These are phyloP conservation scores for Phalera bucephala DNA, from an alignment of 2,888 invertebrate species.

Conservation along the genomic window DNA sequence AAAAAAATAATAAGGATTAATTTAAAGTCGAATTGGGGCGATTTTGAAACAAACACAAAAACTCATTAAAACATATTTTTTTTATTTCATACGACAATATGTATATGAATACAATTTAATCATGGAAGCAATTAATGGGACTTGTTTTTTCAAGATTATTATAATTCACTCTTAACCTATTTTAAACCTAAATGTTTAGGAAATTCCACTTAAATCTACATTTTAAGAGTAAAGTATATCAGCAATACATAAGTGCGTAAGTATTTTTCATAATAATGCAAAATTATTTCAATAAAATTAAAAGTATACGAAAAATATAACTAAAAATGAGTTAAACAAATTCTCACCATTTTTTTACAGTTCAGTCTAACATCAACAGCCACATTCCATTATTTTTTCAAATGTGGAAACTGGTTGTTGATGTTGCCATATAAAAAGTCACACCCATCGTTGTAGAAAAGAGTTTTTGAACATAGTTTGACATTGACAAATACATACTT, in stretches of 20 bases:
- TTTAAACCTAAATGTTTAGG: slow-evolving; percentile 25
- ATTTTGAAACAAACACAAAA: too few relatives aligned
- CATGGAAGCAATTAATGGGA: slow-evolving; percentile 77
- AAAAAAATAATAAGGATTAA: too few relatives aligned
- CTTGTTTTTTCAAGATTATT: slow-evolving; percentile 42
- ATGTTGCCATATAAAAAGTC: slow-evolving; percentile 49
- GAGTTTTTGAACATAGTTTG: slow-evolving; percentile 16
- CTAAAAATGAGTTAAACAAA: slow-evolving; percentile 22
- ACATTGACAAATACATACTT: slow-evolving; percentile 18
- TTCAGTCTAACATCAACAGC: slow-evolving; percentile 59
- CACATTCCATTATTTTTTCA: slow-evolving; percentile 41
- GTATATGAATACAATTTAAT: slow-evolving; percentile 67
- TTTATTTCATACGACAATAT: slow-evolving; percentile 63
- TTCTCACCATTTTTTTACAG: slow-evolving; percentile 18
- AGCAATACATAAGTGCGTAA: slow-evolving; percentile 28
- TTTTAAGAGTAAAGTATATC: slow-evolving; percentile 35
- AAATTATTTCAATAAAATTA: slow-evolving; percentile 32
- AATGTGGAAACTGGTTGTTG: slow-evolving; percentile 47
- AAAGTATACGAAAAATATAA: slow-evolving; percentile 19
- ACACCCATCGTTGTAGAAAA: slow-evolving; percentile 29
- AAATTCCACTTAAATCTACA: slow-evolving; percentile 28
- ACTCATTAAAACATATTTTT: slow-evolving; percentile 58
- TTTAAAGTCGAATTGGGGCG: too few relatives aligned
- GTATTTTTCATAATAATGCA: slow-evolving; percentile 18
- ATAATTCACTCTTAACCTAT: slow-evolving; percentile 32